phyloP scores from a whole-genome alignment of 2,113 vertebrate species.

The Heterotis niloticus region DNA sequence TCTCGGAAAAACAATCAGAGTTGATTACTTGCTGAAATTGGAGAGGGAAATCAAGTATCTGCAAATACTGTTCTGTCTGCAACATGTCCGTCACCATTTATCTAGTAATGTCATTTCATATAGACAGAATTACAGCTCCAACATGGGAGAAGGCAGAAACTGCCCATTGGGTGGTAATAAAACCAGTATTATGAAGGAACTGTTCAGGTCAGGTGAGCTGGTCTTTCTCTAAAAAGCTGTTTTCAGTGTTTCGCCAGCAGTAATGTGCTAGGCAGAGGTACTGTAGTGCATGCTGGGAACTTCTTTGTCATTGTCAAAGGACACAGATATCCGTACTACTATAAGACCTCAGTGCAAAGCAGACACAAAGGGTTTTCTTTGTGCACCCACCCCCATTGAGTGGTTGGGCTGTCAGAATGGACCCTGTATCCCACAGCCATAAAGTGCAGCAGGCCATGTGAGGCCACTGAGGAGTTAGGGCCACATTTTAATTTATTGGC shows the following conservation, averaged over 20 bases:
- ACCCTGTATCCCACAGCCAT: background rate
- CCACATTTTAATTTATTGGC: background rate
- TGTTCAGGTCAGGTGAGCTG: conserved; percentile 9
- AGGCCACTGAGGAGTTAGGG: background rate
- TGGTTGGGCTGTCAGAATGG: background rate
- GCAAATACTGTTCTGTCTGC: background rate
- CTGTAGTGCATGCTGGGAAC: background rate
- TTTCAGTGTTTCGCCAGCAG: too few species aligned
- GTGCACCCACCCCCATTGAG: too few species aligned
- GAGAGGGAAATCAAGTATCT: conserved; percentile 1
- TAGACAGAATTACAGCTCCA: background rate
- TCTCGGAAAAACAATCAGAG: conserved; percentile 11
- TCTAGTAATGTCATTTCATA: background rate
- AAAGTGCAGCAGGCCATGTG: background rate
- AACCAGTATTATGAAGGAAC: background rate
- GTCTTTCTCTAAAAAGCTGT: background rate
- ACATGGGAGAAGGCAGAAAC: background rate
- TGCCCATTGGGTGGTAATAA: conserved; percentile 1
- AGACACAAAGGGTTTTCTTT: too few species aligned
- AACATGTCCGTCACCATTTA: background rate
- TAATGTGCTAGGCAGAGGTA: too few species aligned
- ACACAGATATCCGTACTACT: too few species aligned
- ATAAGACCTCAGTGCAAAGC: too few species aligned
- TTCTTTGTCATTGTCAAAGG: too few species aligned
- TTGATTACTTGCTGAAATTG: conserved; percentile 20